Conservation (phyloP, 2,888 invertebrate genomes). For the Drosophila algonquin region DNA sequence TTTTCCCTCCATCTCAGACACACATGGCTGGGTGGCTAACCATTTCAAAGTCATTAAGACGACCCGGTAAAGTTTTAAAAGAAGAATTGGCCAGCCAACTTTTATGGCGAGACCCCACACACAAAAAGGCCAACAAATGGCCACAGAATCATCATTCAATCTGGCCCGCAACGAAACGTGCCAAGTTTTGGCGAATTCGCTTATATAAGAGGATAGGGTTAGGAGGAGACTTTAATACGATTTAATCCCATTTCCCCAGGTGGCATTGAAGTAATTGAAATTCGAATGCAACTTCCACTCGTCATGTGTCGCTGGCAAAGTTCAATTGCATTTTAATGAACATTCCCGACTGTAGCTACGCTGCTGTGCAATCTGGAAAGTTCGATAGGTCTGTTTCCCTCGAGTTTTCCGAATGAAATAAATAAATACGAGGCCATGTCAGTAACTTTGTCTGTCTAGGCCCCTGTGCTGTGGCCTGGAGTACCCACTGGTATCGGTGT, state of each 20-base stretch:
- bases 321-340: slow-evolving; percentile 61
- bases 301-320: slow-evolving; percentile 40
- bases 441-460: not conserved
- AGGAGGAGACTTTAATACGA: too few relatives aligned
- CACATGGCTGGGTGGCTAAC: slow-evolving; percentile 32
- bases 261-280: slow-evolving; percentile 23
- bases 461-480: too few relatives aligned
- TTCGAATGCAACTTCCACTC: slow-evolving; percentile 31
- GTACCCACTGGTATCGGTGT: too few relatives aligned
- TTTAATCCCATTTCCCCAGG: slow-evolving; percentile 35
- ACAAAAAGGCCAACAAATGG: slow-evolving; percentile 23
- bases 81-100: slow-evolving; percentile 24
- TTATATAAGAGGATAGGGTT: not conserved
- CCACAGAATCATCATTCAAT: slow-evolving; percentile 38
- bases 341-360: slow-evolving; percentile 18
- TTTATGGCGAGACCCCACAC: slow-evolving; percentile 17
- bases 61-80: slow-evolving; percentile 35
- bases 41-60: slow-evolving; percentile 71
- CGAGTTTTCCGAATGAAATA: not conserved
- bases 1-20: slow-evolving; percentile 10
- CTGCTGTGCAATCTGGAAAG: slow-evolving; percentile 14
- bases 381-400: slow-evolving; percentile 1
- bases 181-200: not conserved
- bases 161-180: too few relatives aligned
- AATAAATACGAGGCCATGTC: not conserved